phyloP scores from a whole-genome alignment of 1,140 invertebrate genomes.

The Pseudomyrmex cubaensis region DNA sequence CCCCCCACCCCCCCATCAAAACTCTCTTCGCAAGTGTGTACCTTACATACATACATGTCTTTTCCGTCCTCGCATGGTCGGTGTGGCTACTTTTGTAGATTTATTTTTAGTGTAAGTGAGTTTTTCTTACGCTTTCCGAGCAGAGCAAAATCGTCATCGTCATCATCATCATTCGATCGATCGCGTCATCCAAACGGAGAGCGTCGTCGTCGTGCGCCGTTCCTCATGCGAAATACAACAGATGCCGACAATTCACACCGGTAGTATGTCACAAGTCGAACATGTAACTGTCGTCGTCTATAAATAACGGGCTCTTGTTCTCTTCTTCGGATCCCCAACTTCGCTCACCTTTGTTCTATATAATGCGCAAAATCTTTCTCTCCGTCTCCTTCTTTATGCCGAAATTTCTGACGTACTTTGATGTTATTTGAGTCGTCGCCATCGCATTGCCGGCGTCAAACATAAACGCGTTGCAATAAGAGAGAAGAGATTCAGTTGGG shows the following conservation, averaged over 20 bases:
- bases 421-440: too few species aligned
- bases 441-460: too few species aligned
- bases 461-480: too few species aligned
- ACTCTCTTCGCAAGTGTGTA: constrained; percentile 48
- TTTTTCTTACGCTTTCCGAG: constrained; percentile 36
- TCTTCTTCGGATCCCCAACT: background rate
- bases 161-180: constrained; percentile 4
- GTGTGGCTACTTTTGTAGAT: constrained; percentile 64
- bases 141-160: constrained; percentile 14
- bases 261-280: constrained; percentile 52
- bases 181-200: constrained; percentile 13
- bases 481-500: too few species aligned
- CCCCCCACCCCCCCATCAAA: background rate
- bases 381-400: too few species aligned
- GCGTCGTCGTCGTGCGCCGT: constrained; percentile 14
- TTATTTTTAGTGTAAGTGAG: constrained; percentile 64
- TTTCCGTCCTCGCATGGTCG: constrained; percentile 63
- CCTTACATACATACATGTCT: constrained; percentile 30
- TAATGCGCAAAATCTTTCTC: too few species aligned
- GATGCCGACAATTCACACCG: background rate
- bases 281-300: constrained; percentile 50
- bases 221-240: constrained; percentile 31
- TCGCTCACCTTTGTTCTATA: too few species aligned
- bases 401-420: too few species aligned
- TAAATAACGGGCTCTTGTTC: background rate